A percentile compares a stretch with the other conserved stretches of the same genome.
Conservation (phyloP, 2,113 vertebrate species). For the Tapirus terrestris region DNA sequence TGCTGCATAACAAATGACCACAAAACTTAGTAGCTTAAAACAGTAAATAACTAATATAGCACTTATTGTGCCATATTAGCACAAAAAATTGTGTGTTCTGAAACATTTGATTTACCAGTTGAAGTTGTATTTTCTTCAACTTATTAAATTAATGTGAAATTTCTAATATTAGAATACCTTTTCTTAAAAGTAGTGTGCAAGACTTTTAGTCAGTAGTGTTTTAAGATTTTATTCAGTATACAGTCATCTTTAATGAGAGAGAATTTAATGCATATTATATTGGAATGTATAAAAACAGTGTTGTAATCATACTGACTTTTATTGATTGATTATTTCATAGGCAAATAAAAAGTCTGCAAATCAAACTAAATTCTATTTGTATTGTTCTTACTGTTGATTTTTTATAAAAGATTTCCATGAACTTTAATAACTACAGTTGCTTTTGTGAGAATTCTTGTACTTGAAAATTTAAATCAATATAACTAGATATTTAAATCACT, state of each 20-base stretch:
- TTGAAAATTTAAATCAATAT: constrained; percentile 41
- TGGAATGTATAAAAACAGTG: neutral
- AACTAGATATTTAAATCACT: constrained; percentile 32
- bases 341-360: neutral
- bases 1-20: neutral
- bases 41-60: constrained; percentile 14
- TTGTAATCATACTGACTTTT: neutral
- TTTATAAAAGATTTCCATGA: neutral
- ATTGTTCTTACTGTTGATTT: constrained; percentile 18
- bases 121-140: constrained; percentile 31
- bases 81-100: constrained; percentile 26
- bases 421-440: neutral
- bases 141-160: constrained; percentile 32
- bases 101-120: constrained; percentile 32
- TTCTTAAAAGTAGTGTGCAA: neutral
- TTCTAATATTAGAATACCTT: neutral
- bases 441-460: constrained; percentile 38
- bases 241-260: neutral
- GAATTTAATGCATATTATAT: neutral
- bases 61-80: neutral
- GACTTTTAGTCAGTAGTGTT: neutral
- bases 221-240: neutral
- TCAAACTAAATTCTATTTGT: neutral
- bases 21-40: constrained; percentile 11
- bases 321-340: constrained; percentile 6